These are phyloP conservation scores for Thaumetopoea pityocampa DNA, from an alignment of 1,140 invertebrate genomes.

Conservation along the genomic window DNA sequence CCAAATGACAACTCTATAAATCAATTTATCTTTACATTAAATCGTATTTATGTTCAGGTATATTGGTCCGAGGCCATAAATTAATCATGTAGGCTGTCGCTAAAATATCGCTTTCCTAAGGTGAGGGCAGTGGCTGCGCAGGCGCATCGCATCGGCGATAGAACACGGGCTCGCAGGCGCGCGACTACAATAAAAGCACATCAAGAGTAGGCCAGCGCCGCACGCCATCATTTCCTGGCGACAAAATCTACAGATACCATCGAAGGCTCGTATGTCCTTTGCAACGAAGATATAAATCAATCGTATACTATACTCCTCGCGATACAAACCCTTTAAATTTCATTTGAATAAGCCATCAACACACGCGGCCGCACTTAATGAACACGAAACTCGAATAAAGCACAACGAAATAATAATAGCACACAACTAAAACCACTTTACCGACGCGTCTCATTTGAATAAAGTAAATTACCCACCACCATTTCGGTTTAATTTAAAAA, in stretches of 20 bases:
- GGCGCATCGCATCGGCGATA: slow-evolving; percentile 50
- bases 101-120: slow-evolving; percentile 65
- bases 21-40: slow-evolving; percentile 68
- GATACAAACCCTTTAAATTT: slow-evolving; percentile 49
- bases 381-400: slow-evolving; percentile 68
- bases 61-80: slow-evolving; percentile 66
- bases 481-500: slow-evolving; percentile 44
- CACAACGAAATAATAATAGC: slow-evolving; percentile 70
- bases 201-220: slow-evolving; percentile 19
- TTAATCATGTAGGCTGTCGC: slow-evolving; percentile 73
- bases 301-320: slow-evolving; percentile 37
- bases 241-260: slow-evolving; percentile 68
- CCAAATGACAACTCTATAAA: slow-evolving; percentile 48
- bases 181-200: slow-evolving; percentile 51
- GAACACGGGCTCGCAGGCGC: slow-evolving; percentile 49
- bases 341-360: slow-evolving; percentile 68
- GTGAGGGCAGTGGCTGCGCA: slow-evolving; percentile 52
- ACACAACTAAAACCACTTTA: slow-evolving; percentile 57
- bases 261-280: slow-evolving; percentile 53
- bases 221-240: slow-evolving; percentile 62
- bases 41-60: slow-evolving; percentile 65
- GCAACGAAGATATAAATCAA: slow-evolving; percentile 63
- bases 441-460: slow-evolving; percentile 61
- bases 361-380: slow-evolving; percentile 40
- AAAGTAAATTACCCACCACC: slow-evolving; percentile 53